These are phyloP conservation scores for Acridotheres tristis DNA, from an alignment of 2,797 vertebrate genomes.

Conservation along the genomic window DNA sequence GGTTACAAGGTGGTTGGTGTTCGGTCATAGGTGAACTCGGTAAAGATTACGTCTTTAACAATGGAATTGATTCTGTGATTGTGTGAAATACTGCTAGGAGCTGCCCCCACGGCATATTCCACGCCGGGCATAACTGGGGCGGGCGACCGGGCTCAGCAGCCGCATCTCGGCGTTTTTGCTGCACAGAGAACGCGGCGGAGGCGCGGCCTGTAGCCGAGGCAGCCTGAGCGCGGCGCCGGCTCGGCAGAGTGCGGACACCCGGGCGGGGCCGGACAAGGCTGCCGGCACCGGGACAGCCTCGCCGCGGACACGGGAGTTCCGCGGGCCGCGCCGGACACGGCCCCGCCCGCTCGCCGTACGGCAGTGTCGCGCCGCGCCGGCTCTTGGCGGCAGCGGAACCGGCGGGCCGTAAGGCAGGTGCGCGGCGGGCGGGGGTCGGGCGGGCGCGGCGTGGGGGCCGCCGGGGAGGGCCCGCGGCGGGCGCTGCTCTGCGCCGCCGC, in stretches of 20 bases:
- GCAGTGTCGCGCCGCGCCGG: background rate
- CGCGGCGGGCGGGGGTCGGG: background rate
- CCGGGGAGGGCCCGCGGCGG: background rate
- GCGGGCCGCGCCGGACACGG: accelerated
- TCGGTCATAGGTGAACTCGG: background rate
- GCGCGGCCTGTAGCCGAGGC: accelerated
- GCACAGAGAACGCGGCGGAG: background rate
- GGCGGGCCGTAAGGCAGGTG: constrained; percentile 42
- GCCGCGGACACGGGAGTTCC: background rate
- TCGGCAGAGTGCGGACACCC: too few relatives aligned
- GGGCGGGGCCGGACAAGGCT: background rate
- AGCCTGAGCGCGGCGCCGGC: too few relatives aligned
- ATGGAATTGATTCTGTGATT: too few relatives aligned
- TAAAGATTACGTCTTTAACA: background rate
- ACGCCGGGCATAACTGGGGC: accelerated
- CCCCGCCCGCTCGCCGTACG: background rate
- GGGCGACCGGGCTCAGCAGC: background rate
- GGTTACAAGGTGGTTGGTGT: background rate
- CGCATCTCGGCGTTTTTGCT: accelerated
- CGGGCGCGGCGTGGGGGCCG: background rate
- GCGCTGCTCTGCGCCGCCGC: background rate
- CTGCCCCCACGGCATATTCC: accelerated
- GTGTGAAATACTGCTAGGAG: too few relatives aligned
- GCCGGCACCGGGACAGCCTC: background rate
- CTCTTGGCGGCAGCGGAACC: constrained; percentile 17